A percentile compares a stretch with the other conserved stretches of the same genome.
phyloP scores from a whole-genome alignment of 2,888 invertebrate species.

The Hypomecis atomaria region DNA sequence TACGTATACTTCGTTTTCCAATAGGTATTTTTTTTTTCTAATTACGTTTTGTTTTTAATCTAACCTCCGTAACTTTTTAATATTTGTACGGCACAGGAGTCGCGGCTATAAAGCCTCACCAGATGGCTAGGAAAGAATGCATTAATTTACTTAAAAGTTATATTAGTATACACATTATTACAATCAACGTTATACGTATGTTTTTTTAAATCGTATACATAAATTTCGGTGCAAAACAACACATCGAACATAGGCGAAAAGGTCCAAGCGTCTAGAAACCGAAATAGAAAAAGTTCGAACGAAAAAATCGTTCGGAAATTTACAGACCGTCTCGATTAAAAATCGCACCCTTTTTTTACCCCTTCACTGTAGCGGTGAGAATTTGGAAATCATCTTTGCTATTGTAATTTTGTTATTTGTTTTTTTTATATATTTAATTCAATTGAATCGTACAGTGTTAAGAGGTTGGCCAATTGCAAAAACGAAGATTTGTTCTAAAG shows the following conservation, averaged over 20 bases:
- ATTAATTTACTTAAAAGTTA: conserved; percentile 72
- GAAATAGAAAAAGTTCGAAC: conserved; percentile 51
- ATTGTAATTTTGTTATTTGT: conserved; percentile 47
- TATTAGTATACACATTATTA: conserved; percentile 84
- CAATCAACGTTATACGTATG: conserved; percentile 84
- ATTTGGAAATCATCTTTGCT: conserved; percentile 53
- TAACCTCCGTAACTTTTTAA: conserved; percentile 76
- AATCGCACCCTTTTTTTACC: conserved; percentile 77
- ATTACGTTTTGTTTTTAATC: conserved; percentile 65
- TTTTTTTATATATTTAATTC: conserved; percentile 52
- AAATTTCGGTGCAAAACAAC: conserved; percentile 80
- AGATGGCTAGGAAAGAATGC: conserved; percentile 55
- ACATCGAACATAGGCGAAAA: conserved; percentile 71
- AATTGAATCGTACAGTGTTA: conserved; percentile 78
- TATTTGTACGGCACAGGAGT: conserved; percentile 47
- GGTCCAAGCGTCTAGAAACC: conserved; percentile 58
- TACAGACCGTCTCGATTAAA: conserved; percentile 42
- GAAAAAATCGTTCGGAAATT: conserved; percentile 35
- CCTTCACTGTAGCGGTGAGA: conserved; percentile 79
- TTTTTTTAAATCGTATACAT: conserved; percentile 83
- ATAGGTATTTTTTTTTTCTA: conserved; percentile 74
- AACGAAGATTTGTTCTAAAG: conserved; percentile 84
- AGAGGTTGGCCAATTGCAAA: conserved; percentile 86
- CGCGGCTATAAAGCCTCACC: conserved; percentile 48
- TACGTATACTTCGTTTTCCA: conserved; percentile 84